phyloP scores from a whole-genome alignment of 2,113 vertebrate species.

The Psophia crepitans region DNA sequence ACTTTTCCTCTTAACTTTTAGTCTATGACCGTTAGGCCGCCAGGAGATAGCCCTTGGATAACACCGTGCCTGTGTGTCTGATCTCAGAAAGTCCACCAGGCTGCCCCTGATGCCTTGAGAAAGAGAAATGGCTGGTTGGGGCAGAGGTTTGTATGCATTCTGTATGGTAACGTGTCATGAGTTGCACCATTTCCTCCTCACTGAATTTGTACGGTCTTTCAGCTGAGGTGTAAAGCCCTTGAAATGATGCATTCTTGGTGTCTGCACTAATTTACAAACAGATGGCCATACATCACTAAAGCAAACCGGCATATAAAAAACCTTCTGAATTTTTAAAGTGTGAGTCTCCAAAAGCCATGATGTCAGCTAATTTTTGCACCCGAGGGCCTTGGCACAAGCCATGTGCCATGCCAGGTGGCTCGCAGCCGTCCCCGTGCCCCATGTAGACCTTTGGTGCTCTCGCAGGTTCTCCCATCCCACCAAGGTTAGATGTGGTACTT shows the following conservation, averaged over 20 bases:
- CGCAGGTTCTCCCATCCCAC: neutral
- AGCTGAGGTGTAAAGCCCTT: neutral
- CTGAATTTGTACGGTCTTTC: neutral
- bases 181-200: neutral
- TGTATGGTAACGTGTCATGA: neutral
- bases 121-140: neutral
- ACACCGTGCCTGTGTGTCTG: neutral
- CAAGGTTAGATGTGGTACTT: no score
- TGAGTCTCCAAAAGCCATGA: neutral
- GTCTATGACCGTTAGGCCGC: neutral
- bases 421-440: accelerated
- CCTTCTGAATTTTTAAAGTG: neutral
- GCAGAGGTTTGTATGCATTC: neutral
- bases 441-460: neutral
- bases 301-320: neutral
- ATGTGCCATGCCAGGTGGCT: accelerated
- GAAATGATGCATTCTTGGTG: neutral
- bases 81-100: neutral
- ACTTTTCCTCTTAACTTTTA: neutral
- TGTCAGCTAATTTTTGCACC: neutral
- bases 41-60: neutral
- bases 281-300: neutral
- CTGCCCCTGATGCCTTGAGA: neutral
- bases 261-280: neutral
- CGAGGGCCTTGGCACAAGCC: accelerated